A percentile compares a stretch with the other conserved stretches of the same genome.
These are phyloP conservation scores for Nerophis lumbriciformis DNA, from an alignment of 2,113 vertebrate genomes.

Conservation along the genomic window DNA sequence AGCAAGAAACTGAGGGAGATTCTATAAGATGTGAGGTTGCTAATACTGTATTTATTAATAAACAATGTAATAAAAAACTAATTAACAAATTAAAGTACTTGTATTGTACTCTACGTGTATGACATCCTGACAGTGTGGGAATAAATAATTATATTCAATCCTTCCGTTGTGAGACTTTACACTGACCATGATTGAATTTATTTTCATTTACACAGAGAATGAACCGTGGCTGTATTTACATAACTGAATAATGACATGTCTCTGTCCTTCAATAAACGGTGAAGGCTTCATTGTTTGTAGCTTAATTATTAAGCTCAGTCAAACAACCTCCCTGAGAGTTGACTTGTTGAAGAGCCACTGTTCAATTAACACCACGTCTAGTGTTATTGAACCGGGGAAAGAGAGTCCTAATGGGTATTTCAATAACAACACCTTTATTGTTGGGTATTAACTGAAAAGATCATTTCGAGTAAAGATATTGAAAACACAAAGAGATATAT, in stretches of 20 bases:
- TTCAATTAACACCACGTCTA: neutral
- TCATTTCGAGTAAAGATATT: slow-evolving; percentile 19
- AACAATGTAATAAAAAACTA: no score
- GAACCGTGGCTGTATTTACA: neutral
- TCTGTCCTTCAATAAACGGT: slow-evolving; percentile 1
- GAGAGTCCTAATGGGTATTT: neutral
- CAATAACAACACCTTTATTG: neutral
- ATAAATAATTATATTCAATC: no score
- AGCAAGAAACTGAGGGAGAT: no score
- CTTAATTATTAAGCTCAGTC: neutral
- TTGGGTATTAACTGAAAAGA: slow-evolving; percentile 10
- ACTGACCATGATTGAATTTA: no score
- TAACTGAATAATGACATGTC: neutral
- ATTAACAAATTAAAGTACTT: no score
- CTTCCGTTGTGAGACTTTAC: no score
- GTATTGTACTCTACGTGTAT: no score
- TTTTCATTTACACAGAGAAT: neutral
- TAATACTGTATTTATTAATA: no score
- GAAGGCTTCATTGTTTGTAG: no score
- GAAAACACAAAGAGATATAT: slow-evolving; percentile 19
- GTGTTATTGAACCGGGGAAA: slow-evolving; percentile 5
- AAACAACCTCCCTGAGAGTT: slow-evolving; percentile 5
- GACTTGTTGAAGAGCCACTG: neutral
- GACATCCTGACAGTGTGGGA: no score
- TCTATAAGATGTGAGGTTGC: no score